Evolutionary conservation across 2,797 vertebrate genomes (phyloP).

Genomic region (Varecia variegata): DNA sequence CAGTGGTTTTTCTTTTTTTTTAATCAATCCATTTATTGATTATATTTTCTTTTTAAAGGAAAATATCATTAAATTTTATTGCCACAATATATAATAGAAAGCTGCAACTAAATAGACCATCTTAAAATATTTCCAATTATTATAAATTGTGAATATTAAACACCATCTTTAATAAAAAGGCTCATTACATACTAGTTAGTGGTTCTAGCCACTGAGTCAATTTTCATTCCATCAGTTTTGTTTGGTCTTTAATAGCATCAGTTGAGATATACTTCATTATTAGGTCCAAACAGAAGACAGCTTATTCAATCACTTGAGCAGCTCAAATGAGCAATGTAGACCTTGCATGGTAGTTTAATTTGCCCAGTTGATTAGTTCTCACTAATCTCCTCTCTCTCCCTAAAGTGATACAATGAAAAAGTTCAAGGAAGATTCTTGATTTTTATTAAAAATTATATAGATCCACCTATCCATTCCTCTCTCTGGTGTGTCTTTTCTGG

Average conservation of each 20-base stretch:
- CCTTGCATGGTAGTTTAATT: constrained; percentile 71
- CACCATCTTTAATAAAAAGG: constrained; percentile 60
- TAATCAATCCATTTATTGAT: neutral
- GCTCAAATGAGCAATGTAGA: constrained; percentile 62
- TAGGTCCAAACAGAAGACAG: constrained; percentile 54
- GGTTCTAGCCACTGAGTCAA: constrained; percentile 51
- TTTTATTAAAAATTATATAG: constrained; percentile 62
- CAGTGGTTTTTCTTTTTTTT: neutral
- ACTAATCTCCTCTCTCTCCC: constrained; percentile 33
- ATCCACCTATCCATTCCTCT: constrained; percentile 29
- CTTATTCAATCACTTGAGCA: constrained; percentile 60
- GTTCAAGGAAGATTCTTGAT: constrained; percentile 61
- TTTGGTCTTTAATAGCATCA: constrained; percentile 56
- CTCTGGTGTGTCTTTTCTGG: neutral
- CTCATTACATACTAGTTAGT: constrained; percentile 61
- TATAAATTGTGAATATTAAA: constrained; percentile 63
- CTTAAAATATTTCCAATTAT: constrained; percentile 61
- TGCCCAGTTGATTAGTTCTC: constrained; percentile 64
- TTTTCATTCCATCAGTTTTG: constrained; percentile 72
- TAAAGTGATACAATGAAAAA: constrained; percentile 62
- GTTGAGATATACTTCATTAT: constrained; percentile 53
- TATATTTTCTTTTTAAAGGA: constrained; percentile 20
- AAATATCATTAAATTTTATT: constrained; percentile 22
- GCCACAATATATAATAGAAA: neutral
- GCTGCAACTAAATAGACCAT: neutral